Base-by-base conservation (phyloP, 2,797 vertebrate genomes). In the Anomalospiza imberbis region DNA sequence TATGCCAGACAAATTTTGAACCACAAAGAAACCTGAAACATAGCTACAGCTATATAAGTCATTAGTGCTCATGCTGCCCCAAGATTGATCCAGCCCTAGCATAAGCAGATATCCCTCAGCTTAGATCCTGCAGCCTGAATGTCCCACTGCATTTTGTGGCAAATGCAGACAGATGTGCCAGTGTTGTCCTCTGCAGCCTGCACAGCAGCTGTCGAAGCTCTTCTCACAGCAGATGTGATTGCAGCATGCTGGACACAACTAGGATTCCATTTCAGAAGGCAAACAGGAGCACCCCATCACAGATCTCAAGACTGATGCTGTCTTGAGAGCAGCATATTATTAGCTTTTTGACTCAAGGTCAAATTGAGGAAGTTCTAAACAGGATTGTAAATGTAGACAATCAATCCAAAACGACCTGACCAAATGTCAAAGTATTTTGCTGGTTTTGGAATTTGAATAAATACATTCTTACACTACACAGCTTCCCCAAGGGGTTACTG, bases 381-480 rank as follows among this genome's bases (percentile, higher is more conserved):
- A 79, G 60, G 19, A 77, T 16, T 36, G 12, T 60, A 86, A 70
- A 90, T 51, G 53, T 55, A 83, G 29, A 44, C 68, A 88, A 90
- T 73, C 60, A 57, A 80, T 76, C 44, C 68, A 76, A 79, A 91
- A 73, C 83, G 63, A 88, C 34, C 38, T 85, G 88, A 76, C 44
- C 68, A 87, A 89, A 83, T 81, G 75, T 82, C 85, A 87, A 85
- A 89, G 55, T 66, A 57, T 82, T 85, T 85, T 93, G 67, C n/a
- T 77, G 29, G 40, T 83, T 60, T 71, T 74, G 53, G 60, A 88
- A 45, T 42, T 57, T 72, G 71, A 67, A 58, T 48, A n/a, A 51
- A 58, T 34, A n/a, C 21, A 84, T 31, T 48, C 45, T 75, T 62
- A 40, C 8, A 38, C 20, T 55, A 36, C n/a, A 66, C 40, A 68